Percentiles rank a stretch among this genome's conserved stretches.
Conservation (phyloP, 2,888 invertebrate species). For the Thysanoteuthis rhombus region DNA sequence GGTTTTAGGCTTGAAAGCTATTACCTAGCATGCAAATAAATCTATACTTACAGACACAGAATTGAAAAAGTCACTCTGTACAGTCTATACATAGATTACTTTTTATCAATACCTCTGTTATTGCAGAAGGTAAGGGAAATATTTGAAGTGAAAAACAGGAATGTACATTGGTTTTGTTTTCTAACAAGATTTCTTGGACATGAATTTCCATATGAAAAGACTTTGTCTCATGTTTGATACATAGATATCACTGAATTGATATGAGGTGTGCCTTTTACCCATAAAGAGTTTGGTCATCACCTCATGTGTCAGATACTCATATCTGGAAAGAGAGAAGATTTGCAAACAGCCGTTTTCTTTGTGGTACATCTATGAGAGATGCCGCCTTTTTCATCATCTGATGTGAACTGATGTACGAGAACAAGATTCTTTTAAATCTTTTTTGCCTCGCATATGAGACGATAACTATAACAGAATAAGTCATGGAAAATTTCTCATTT, state of each 20-base stretch:
- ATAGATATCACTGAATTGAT: no score
- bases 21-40: no score
- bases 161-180: neutral
- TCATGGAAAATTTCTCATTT: neutral
- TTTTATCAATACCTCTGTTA: neutral
- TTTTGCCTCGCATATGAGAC: neutral
- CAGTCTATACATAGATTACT: no score
- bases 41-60: no score
- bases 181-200: neutral
- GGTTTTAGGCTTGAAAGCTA: no score
- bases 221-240: no score
- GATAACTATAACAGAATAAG: neutral
- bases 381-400: neutral
- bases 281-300: neutral
- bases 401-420: neutral
- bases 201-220: neutral
- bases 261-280: neutral
- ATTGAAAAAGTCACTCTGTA: no score
- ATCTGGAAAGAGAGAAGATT: neutral
- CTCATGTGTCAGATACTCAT: neutral
- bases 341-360: neutral
- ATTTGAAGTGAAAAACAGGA: neutral
- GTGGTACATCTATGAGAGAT: neutral
- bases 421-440: neutral
- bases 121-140: neutral